Evolutionary conservation across 1,140 invertebrate species (phyloP).

Genomic region (Pararge aegeria): DNA sequence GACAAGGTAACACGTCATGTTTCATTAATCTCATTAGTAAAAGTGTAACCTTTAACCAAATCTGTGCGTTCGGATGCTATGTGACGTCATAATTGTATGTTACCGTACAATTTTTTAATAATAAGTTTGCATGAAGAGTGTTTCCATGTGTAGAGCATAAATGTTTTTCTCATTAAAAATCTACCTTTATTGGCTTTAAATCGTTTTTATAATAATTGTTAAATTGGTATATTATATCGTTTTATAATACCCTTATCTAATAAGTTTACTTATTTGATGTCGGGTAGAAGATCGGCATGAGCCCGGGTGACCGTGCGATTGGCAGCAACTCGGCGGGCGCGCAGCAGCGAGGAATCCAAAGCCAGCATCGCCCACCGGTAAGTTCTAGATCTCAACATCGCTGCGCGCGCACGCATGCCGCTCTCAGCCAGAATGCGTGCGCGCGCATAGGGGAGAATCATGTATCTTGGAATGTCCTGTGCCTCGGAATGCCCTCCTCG

Average conservation of each 20-base stretch:
- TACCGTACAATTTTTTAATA: too few relatives aligned
- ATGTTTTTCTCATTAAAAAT: neutral
- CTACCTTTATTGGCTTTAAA: too few relatives aligned
- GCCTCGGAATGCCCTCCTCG: conserved; percentile 81
- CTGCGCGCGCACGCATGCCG: conserved; percentile 66
- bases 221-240: too few relatives aligned
- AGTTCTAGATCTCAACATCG: conserved; percentile 81
- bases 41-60: too few relatives aligned
- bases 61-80: too few relatives aligned
- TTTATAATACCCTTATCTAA: conserved; percentile 6
- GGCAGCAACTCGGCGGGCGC: conserved; percentile 20
- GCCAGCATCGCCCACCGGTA: conserved; percentile 49
- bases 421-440: conserved; percentile 46
- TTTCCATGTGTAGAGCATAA: conserved; percentile 12
- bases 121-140: conserved; percentile 21
- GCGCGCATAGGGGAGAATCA: conserved; percentile 80
- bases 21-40: too few relatives aligned
- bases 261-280: conserved; percentile 41
- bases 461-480: conserved; percentile 82
- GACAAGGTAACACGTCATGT: too few relatives aligned
- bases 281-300: conserved; percentile 53
- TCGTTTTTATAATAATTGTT: too few relatives aligned
- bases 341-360: conserved; percentile 25
- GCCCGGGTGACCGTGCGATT: conserved; percentile 28
- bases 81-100: too few relatives aligned